These are phyloP conservation scores for Moxostoma hubbsi DNA, from an alignment of 2,797 vertebrate genomes.

Conservation along the genomic window DNA sequence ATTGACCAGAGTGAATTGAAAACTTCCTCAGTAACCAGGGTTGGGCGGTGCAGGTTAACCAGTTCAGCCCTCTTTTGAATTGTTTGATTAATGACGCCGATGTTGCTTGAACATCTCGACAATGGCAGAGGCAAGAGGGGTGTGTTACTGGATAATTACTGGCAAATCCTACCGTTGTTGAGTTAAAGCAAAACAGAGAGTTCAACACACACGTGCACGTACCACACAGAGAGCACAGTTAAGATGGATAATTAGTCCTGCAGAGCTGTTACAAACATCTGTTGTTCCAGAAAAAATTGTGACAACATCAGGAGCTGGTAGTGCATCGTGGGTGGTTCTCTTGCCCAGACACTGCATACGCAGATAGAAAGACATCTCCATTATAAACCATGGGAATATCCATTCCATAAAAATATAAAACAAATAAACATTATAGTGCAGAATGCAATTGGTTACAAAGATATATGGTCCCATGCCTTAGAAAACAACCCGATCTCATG, in stretches of 20 bases:
- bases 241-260: slow-evolving; percentile 60
- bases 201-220: slow-evolving; percentile 57
- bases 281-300: slow-evolving; percentile 67
- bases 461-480: background rate
- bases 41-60: slow-evolving; percentile 71
- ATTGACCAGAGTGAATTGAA: slow-evolving; percentile 73
- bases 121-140: slow-evolving; percentile 64
- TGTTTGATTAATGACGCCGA: slow-evolving; percentile 78
- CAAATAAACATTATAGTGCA: too few species aligned
- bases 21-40: slow-evolving; percentile 72
- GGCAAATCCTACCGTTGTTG: slow-evolving; percentile 52
- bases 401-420: background rate
- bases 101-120: slow-evolving; percentile 67
- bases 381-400: slow-evolving; percentile 15
- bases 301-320: slow-evolving; percentile 22
- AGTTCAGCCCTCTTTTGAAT: slow-evolving; percentile 71
- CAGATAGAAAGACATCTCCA: background rate
- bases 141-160: slow-evolving; percentile 60
- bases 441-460: background rate
- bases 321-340: slow-evolving; percentile 58
- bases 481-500: too few species aligned
- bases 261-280: slow-evolving; percentile 76
- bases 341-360: background rate
- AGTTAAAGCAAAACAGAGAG: slow-evolving; percentile 54
- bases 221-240: slow-evolving; percentile 41